Percentiles rank a stretch among this genome's conserved stretches.
Conservation (phyloP, 2,113 vertebrate species). For the Sylvia atricapilla region DNA sequence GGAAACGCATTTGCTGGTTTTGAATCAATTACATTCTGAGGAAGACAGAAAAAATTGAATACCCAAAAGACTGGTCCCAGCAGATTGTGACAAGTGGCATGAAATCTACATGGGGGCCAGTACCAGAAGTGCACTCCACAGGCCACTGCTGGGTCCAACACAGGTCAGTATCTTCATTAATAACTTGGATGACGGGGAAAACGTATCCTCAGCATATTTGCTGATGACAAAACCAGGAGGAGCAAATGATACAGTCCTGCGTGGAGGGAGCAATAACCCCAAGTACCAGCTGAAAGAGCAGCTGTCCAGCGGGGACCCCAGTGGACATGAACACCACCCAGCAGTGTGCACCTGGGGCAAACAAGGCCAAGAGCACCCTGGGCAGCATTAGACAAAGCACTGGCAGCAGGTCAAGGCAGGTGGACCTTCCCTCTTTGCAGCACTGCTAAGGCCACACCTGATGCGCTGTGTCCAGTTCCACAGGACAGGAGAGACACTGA, state of each 20-base stretch:
- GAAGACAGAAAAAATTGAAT: neutral
- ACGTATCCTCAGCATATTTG: neutral
- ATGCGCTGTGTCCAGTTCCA: neutral
- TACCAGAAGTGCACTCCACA: neutral
- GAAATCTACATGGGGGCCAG: neutral
- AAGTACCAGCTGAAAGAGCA: neutral
- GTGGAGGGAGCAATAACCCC: neutral
- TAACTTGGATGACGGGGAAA: neutral
- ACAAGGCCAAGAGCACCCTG: neutral
- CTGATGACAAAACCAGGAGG: neutral
- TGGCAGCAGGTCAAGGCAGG: neutral
- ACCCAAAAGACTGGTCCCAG: neutral
- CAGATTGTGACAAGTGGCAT: neutral
- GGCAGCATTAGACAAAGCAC: neutral
- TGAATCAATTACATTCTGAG: neutral
- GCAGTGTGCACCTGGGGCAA: fast-evolving
- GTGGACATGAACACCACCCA: fast-evolving
- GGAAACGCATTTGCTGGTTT: neutral
- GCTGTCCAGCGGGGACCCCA: neutral
- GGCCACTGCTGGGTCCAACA: neutral
- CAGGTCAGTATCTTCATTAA: neutral
- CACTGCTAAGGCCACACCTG: neutral
- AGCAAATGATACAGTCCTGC: neutral
- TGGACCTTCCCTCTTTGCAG: neutral
- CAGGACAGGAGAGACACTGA: neutral